Evolutionary conservation across 2,797 vertebrate species (phyloP), one percentile per base, ranked within the genome.

Genomic region (Leptoclinus maculatus): DNA sequence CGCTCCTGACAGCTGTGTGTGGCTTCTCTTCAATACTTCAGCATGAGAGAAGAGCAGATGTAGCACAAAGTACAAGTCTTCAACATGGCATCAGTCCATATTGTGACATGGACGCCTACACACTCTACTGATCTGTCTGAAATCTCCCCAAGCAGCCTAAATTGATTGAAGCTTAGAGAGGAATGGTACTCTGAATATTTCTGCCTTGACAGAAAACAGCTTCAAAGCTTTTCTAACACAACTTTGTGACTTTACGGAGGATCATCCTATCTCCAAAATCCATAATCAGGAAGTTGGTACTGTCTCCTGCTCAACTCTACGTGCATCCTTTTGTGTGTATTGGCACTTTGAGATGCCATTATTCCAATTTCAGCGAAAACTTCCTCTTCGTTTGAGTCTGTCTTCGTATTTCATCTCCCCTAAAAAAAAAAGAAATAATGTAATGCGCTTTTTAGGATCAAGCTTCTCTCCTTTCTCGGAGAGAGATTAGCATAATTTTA

Each of bases 401-500:
- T 54, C 58, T 84, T 34, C 4, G 38, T 71, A 68, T 87, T 88
- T 88, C 60, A 77, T 83, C 59, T 75, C 58, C 36, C 21, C 36
- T 27, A 25, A 49, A 63, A 70, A 81, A 74, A 83, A 74, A 83
- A 47, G 25, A 78, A 84, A 76, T 23, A 71, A 83, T 65, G 77
- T 84, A 85, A 89, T 71, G 43, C 67, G 69, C 85, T 80, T 90
- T 87, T 58, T 82, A 58, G 82, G 77, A 87, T 89, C 85, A 86
- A 83, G 83, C 82, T 58, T 78, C 76, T 86, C 77, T 82, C 69
- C 84, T 78, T 91, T 92, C 86, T 87, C 78, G 64, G 76, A 62
- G 68, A 83, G 53, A 91, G 92, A 95, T 94, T 93, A 93, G 83
- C 91, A 93, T 92, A 91, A 92, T 92, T 92, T 93, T 90, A 93